These are phyloP conservation scores for Sebastes schlegelii DNA, from an alignment of 2,113 vertebrate genomes.

Conservation along the genomic window DNA sequence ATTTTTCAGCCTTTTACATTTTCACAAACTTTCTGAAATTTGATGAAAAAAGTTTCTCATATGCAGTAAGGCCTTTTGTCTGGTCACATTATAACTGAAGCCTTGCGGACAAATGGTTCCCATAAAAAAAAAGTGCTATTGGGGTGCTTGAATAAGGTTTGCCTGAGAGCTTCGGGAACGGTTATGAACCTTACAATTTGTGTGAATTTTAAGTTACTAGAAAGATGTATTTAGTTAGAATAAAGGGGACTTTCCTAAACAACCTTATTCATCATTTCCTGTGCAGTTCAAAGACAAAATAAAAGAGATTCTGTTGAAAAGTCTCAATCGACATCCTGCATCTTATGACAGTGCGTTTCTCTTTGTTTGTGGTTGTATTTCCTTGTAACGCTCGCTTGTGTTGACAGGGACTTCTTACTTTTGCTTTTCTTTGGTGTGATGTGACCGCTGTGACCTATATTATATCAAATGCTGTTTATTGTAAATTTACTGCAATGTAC, in stretches of 20 bases:
- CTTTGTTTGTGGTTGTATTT: slow-evolving; percentile 51
- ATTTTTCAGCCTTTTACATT: slow-evolving; percentile 71
- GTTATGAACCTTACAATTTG: slow-evolving; percentile 60
- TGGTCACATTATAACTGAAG: slow-evolving; percentile 59
- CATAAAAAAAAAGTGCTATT: slow-evolving; percentile 52
- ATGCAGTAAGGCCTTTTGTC: slow-evolving; percentile 73
- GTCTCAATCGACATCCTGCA: slow-evolving; percentile 71
- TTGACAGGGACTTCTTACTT: slow-evolving; percentile 38
- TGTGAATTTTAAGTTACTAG: slow-evolving; percentile 66
- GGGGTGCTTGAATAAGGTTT: slow-evolving; percentile 61
- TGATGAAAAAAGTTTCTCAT: slow-evolving; percentile 66
- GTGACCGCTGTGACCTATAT: slow-evolving; percentile 24
- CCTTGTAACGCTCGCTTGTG: slow-evolving; percentile 49
- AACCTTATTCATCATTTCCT: slow-evolving; percentile 77
- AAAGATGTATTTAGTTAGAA: slow-evolving; percentile 79
- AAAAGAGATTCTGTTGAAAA: slow-evolving; percentile 78
- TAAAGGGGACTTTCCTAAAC: slow-evolving; percentile 78
- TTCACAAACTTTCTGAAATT: slow-evolving; percentile 71
- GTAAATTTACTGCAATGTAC: slow-evolving; percentile 9
- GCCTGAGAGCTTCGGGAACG: slow-evolving; percentile 59
- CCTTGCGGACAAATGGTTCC: slow-evolving; percentile 60
- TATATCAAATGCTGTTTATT: slow-evolving; percentile 3
- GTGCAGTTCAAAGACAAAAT: slow-evolving; percentile 78
- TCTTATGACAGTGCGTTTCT: slow-evolving; percentile 46
- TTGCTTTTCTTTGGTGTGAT: slow-evolving; percentile 34